A percentile compares a stretch with the other conserved stretches of the same genome.
These are phyloP conservation scores for Sinonovacula constricta DNA, from an alignment of 1,140 invertebrate genomes.

Conservation along the genomic window DNA sequence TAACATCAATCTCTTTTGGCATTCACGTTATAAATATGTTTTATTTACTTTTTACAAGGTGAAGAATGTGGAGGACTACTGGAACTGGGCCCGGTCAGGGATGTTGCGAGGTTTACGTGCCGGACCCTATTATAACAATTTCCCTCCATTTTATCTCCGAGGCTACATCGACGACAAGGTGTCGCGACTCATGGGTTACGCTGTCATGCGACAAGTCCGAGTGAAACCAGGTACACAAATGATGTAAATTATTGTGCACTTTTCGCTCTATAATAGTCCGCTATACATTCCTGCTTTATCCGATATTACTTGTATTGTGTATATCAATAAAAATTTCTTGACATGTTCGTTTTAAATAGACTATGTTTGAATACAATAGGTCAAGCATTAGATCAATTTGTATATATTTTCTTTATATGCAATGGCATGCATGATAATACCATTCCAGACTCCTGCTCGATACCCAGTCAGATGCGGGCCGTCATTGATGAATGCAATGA, in stretches of 20 bases:
- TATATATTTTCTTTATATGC: no score
- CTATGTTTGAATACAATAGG: no score
- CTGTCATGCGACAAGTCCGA: slow-evolving; percentile 80
- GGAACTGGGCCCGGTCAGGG: slow-evolving; percentile 78
- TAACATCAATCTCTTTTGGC: no score
- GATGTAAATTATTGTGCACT: no score
- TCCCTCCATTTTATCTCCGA: slow-evolving; percentile 79
- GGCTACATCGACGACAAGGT: slow-evolving; percentile 81
- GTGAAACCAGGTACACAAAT: slow-evolving; percentile 70
- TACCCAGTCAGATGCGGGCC: slow-evolving; percentile 61
- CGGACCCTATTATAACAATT: slow-evolving; percentile 80
- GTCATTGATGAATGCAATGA: slow-evolving; percentile 74
- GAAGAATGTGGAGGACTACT: slow-evolving; percentile 75
- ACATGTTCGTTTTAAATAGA: no score
- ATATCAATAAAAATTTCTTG: no score
- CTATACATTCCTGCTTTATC: no score
- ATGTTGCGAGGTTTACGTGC: slow-evolving; percentile 79
- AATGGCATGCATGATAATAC: no score
- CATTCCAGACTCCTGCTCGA: slow-evolving; percentile 66
- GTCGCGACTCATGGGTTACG: slow-evolving; percentile 81
- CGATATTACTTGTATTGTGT: no score
- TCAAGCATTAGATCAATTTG: no score
- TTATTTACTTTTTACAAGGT: slow-evolving; percentile 64
- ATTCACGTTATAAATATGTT: no score
- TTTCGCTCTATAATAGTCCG: no score